These are phyloP conservation scores for Drosophila serrata DNA, from an alignment of 1,140 invertebrate genomes.

Conservation along the genomic window DNA sequence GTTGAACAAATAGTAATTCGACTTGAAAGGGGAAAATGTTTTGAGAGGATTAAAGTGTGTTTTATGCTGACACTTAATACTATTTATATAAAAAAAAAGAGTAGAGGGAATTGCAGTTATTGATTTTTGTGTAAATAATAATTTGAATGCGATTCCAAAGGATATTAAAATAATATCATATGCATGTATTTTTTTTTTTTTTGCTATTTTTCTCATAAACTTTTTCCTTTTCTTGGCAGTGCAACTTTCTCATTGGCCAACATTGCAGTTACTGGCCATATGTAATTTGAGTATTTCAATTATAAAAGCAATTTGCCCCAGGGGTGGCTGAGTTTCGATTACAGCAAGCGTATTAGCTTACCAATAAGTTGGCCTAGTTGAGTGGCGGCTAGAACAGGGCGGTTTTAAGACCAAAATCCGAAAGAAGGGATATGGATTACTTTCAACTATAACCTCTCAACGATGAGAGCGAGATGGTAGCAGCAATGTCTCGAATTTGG, in stretches of 20 bases:
- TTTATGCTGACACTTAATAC: too few species aligned
- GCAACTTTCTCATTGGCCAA: slow-evolving; percentile 16
- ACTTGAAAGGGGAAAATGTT: too few species aligned
- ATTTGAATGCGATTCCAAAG: neutral
- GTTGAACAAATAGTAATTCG: neutral
- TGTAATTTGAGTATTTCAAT: slow-evolving; percentile 78
- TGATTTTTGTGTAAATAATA: neutral
- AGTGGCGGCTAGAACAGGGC: neutral
- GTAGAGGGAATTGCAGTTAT: neutral
- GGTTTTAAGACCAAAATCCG: neutral
- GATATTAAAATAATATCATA: too few species aligned
- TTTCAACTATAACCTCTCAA: slow-evolving; percentile 9
- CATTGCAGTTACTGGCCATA: slow-evolving; percentile 33
- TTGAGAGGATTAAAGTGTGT: too few species aligned
- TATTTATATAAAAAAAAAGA: too few species aligned
- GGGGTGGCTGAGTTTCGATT: slow-evolving; percentile 34
- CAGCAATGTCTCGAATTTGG: slow-evolving; percentile 22
- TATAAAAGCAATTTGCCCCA: slow-evolving; percentile 69
- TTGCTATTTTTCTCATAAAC: too few species aligned
- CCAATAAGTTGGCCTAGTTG: slow-evolving; percentile 37
- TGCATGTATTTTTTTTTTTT: too few species aligned
- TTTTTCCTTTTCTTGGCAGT: neutral
- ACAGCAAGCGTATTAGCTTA: slow-evolving; percentile 68
- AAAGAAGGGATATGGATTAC: slow-evolving; percentile 11
- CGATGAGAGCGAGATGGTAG: neutral